These are phyloP conservation scores for Sminthurides bifidus DNA, from an alignment of 1,140 invertebrate genomes.

Conservation along the genomic window DNA sequence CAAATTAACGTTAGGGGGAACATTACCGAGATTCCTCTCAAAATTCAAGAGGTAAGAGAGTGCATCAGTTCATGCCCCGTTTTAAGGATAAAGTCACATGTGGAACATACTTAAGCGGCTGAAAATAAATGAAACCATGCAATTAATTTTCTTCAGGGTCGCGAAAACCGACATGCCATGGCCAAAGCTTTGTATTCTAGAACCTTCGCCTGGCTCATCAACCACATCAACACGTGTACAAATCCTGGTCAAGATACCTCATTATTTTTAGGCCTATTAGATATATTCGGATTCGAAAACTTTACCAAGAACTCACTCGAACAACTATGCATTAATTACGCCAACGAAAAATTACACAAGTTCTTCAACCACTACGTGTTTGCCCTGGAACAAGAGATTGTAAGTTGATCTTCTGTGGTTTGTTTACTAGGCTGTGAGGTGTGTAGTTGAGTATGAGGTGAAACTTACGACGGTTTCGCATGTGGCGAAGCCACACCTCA, in stretches of 20 bases:
- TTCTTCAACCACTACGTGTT: constrained; percentile 98
- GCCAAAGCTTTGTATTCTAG: constrained; percentile 80
- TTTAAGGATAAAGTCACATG: no score
- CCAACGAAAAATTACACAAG: constrained; percentile 96
- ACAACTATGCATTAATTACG: constrained; percentile 89
- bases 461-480: no score
- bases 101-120: no score
- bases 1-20: constrained; percentile 85
- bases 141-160: constrained; percentile 57
- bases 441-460: no score
- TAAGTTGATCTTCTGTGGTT: constrained; percentile 55
- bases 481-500: no score
- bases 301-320: constrained; percentile 89
- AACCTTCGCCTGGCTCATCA: constrained; percentile 83
- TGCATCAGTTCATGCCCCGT: no score
- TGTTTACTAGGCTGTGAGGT: constrained; percentile 8
- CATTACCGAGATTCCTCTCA: constrained; percentile 86
- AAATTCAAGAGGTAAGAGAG: constrained; percentile 68
- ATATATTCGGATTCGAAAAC: constrained; percentile 97
- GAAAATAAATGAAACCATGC: no score
- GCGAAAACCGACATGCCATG: constrained; percentile 80
- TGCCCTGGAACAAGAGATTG: constrained; percentile 79
- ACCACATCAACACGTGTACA: constrained; percentile 83
- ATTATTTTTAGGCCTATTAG: constrained; percentile 79
- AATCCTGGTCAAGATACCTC: constrained; percentile 67